Evolutionary conservation across 37 sponge, comb jelly and placozoan species (phyloP).

Genomic region (Haliclona indistincta): DNA sequence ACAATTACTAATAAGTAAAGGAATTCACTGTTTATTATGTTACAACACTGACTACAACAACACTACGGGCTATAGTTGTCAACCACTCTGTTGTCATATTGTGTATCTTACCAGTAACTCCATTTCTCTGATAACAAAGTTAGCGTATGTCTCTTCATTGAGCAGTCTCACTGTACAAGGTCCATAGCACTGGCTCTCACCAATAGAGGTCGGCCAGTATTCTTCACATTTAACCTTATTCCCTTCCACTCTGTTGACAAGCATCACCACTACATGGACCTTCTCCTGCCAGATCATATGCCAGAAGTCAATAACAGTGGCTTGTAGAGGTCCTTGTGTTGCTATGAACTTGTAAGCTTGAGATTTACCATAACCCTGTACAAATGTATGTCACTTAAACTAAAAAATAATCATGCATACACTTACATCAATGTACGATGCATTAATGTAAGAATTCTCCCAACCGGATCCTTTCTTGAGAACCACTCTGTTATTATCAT

Average conservation of each 20-base stretch:
- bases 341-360: slow-evolving; percentile 78
- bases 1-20: too few species aligned
- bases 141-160: slow-evolving; percentile 13
- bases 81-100: too few species aligned
- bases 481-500: slow-evolving; percentile 54
- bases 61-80: too few species aligned
- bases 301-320: slow-evolving; percentile 83
- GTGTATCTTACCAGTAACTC: slow-evolving; percentile 17
- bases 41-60: too few species aligned
- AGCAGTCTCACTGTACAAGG: slow-evolving; percentile 13
- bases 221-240: slow-evolving; percentile 34
- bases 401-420: background rate
- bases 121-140: slow-evolving; percentile 9
- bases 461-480: slow-evolving; percentile 17
- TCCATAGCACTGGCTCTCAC: slow-evolving; percentile 6
- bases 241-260: slow-evolving; percentile 39
- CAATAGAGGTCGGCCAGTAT: slow-evolving; percentile 37
- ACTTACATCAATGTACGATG: slow-evolving; percentile 62
- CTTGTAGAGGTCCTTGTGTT: slow-evolving; percentile 74
- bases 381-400: background rate
- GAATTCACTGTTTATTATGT: too few species aligned
- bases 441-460: slow-evolving; percentile 59
- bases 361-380: slow-evolving; percentile 46
- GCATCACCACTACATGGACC: slow-evolving; percentile 66
- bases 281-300: slow-evolving; percentile 75